A percentile compares a stretch with the other conserved stretches of the same genome.
Evolutionary conservation across 2,888 invertebrate genomes (phyloP).

Genomic region (Zaprionus obscuricornis): DNA sequence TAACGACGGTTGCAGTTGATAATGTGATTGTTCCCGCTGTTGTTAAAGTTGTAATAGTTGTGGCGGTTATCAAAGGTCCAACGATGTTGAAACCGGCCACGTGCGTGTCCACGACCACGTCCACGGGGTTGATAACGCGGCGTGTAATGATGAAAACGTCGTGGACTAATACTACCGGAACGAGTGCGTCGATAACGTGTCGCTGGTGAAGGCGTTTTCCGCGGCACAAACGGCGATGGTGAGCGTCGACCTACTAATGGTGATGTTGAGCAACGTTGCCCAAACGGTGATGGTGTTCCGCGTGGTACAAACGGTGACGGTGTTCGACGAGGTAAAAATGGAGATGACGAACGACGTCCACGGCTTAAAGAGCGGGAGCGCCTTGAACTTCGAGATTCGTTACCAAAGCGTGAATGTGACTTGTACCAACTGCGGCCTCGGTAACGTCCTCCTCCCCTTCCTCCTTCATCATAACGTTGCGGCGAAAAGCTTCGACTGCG

Average conservation of each 20-base stretch:
- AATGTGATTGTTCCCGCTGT: too few relatives aligned
- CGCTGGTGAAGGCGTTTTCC: conserved; percentile 50
- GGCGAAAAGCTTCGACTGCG: too few relatives aligned
- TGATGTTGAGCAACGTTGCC: conserved; percentile 76
- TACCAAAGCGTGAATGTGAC: conserved; percentile 34
- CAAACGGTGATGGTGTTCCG: conserved; percentile 76
- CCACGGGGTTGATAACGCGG: conserved; percentile 82
- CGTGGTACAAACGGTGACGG: conserved; percentile 84
- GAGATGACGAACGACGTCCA: conserved; percentile 83
- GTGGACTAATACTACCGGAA: conserved; percentile 73
- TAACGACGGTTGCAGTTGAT: conserved; percentile 10
- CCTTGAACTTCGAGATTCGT: conserved; percentile 23
- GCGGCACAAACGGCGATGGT: conserved; percentile 84
- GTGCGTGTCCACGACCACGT: conserved; percentile 72
- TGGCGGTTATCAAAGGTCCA: conserved; percentile 41
- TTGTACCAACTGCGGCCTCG: conserved; percentile 31
- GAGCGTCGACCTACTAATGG: conserved; percentile 83
- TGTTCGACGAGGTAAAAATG: conserved; percentile 83
- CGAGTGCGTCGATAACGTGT: conserved; percentile 38
- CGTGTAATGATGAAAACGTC: conserved; percentile 44
- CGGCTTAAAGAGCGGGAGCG: conserved; percentile 64
- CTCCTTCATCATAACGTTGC: conserved; percentile 16
- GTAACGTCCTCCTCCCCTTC: conserved; percentile 30
- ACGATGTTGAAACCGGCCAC: conserved; percentile 39
- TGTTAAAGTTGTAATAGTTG: too few relatives aligned